Evolutionary conservation across 2,888 invertebrate genomes (phyloP).

Genomic region (Morpho achilles): DNA sequence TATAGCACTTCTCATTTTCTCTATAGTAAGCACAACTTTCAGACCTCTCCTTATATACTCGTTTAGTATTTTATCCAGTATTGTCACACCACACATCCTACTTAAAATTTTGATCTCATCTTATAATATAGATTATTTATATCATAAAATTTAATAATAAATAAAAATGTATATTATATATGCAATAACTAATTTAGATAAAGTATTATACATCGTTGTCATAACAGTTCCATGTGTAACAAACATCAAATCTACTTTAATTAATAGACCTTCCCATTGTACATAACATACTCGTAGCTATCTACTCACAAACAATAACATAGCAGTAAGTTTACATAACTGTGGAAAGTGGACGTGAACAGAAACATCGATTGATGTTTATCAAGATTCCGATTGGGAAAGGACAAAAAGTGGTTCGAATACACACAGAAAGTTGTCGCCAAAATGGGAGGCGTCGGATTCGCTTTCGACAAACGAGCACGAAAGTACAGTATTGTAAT

Average conservation of each 20-base stretch:
- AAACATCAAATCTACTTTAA: constrained; percentile 41
- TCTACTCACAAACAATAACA: constrained; percentile 43
- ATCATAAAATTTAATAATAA: constrained; percentile 1
- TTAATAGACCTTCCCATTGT: constrained; percentile 56
- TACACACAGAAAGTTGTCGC: constrained; percentile 69
- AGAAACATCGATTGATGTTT: constrained; percentile 62
- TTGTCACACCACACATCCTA: no score
- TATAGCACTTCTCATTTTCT: no score
- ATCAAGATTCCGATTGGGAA: constrained; percentile 64
- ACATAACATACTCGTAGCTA: constrained; percentile 33
- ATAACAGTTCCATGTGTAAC: constrained; percentile 34
- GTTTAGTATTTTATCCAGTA: no score
- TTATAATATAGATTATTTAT: no score
- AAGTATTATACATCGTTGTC: constrained; percentile 20
- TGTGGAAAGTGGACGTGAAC: constrained; percentile 68
- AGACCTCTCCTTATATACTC: no score
- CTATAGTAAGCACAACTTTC: no score
- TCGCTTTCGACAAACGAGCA: constrained; percentile 70
- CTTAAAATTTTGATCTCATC: no score
- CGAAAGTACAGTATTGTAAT: constrained; percentile 65
- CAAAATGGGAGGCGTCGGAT: constrained; percentile 59
- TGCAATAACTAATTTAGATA: constrained; percentile 19
- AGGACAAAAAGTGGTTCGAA: constrained; percentile 69
- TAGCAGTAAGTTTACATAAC: constrained; percentile 55
- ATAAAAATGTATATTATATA: constrained; percentile 3